Evolutionary conservation across 2,888 invertebrate genomes (phyloP).

Genomic region (Stegana nigrithorax): DNA sequence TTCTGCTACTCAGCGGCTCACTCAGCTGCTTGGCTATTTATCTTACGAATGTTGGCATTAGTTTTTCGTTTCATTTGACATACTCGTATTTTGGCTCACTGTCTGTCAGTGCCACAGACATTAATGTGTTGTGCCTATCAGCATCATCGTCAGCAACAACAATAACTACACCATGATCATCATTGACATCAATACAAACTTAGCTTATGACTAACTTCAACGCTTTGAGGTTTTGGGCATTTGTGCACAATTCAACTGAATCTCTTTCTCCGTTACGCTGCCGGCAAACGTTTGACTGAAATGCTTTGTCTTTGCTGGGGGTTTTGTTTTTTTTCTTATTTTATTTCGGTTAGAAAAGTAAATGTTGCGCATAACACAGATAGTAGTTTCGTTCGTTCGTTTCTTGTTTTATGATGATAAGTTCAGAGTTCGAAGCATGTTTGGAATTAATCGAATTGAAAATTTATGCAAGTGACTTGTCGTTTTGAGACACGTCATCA

Average conservation of each 20-base stretch:
- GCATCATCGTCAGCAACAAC: not conserved
- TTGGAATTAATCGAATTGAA: conserved; percentile 50
- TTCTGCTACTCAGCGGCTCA: too few relatives aligned
- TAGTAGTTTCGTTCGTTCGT: too few relatives aligned
- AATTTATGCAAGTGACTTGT: conserved; percentile 28
- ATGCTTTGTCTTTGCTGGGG: conserved; percentile 11
- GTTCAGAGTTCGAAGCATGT: conserved; percentile 55
- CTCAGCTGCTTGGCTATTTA: not conserved
- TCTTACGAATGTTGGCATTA: conserved; percentile 41
- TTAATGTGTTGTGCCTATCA: conserved; percentile 44
- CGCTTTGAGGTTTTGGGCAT: too few relatives aligned
- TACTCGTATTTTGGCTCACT: too few relatives aligned
- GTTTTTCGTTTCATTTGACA: conserved; percentile 58
- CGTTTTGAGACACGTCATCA: not conserved
- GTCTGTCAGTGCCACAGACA: conserved; percentile 38
- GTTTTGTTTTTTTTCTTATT: not conserved
- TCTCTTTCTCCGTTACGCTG: not conserved
- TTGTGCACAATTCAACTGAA: conserved; percentile 5
- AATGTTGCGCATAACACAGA: conserved; percentile 10
- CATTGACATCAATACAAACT: too few relatives aligned
- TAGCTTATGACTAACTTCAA: too few relatives aligned
- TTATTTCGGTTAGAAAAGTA: not conserved
- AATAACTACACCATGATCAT: not conserved
- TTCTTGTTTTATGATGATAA: conserved; percentile 58
- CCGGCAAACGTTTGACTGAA: conserved; percentile 19